Base-by-base conservation (phyloP, 2,113 vertebrate species). In the Microcebus murinus region DNA sequence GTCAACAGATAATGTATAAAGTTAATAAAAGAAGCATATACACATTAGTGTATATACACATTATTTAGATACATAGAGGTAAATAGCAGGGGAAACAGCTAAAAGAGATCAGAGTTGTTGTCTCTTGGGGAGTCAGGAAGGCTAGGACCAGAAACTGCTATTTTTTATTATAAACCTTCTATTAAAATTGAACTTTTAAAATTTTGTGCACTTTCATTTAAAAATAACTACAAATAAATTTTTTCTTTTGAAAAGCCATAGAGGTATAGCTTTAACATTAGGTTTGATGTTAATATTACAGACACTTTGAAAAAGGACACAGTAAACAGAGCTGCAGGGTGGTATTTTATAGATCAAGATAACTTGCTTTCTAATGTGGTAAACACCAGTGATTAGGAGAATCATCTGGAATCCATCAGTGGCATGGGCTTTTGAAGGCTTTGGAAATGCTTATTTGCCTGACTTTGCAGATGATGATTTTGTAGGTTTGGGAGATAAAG, bases 371-470 rank as follows among this genome's bases (percentile, higher is more conserved):
- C 85, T 85, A 59, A 80, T 34, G 39, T 0, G 7, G 83, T 79
- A 68, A 80, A 74, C 52, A 80, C 52, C 34, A 20, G 34, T 91
- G 74, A 80, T 80, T 83, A 94, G 57, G 29, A 87, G 61, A 92
- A n/a, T 82, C 89, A 84, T 80, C 82, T 91, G 95, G 79, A 93
- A 83, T 50, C 89, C 77, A 79, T 91, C 94, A 94, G 8, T 36
- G 88, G 88, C 10, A 3, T 1, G 36, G 20, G 31, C 85, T 94
- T 84, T 50, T 55, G 68, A 84, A 96, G 67, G 70, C 31, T 95
- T n/a, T 79, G 55, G 48, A 83, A 85, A 91, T 45, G 82, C 25
- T 68, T 67, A 42, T 87, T 85, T 91, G 90, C 89, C 59, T 85
- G 67, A 55, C 34, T 88, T 91, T 90, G 17, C 39, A 84, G 31